These are phyloP conservation scores for Myopa tessellatipennis DNA, from an alignment of 2,888 invertebrate species.

Conservation along the genomic window DNA sequence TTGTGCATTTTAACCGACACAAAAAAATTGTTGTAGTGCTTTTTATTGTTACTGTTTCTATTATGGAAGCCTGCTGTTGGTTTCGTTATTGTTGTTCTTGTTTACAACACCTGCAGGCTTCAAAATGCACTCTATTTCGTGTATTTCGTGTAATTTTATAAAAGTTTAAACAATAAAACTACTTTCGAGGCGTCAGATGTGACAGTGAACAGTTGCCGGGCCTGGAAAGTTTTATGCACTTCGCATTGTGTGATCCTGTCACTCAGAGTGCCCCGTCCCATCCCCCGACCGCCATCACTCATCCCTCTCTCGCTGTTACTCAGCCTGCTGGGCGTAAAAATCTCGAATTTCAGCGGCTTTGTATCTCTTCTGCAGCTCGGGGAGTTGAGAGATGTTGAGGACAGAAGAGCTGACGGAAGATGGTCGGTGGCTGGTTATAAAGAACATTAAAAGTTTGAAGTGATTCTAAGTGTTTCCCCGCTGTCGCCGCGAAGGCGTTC, in stretches of 20 bases:
- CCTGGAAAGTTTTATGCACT: slow-evolving; percentile 15
- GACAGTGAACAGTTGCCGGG: neutral
- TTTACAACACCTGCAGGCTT: slow-evolving; percentile 35
- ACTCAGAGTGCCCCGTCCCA: too few species aligned
- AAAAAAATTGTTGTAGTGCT: neutral
- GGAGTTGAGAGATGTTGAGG: neutral
- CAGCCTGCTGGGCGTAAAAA: neutral
- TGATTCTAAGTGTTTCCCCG: slow-evolving; percentile 44
- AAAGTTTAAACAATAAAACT: slow-evolving; percentile 22
- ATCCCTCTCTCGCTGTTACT: neutral
- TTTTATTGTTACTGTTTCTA: too few species aligned
- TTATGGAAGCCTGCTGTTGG: neutral
- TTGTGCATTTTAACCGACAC: slow-evolving; percentile 8
- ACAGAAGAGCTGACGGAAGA: neutral
- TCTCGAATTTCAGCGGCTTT: neutral
- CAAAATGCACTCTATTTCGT: slow-evolving; percentile 36
- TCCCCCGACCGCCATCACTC: neutral
- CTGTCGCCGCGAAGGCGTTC: slow-evolving; percentile 39
- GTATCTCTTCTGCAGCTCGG: neutral
- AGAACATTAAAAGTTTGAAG: slow-evolving; percentile 31
- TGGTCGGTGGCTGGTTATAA: neutral
- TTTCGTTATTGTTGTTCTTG: slow-evolving; percentile 4
- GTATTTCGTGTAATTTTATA: slow-evolving; percentile 7
- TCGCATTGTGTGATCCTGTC: neutral
- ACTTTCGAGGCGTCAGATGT: neutral